Base-by-base conservation (phyloP, 1,140 invertebrate genomes). In the Anthonomus grandis region DNA sequence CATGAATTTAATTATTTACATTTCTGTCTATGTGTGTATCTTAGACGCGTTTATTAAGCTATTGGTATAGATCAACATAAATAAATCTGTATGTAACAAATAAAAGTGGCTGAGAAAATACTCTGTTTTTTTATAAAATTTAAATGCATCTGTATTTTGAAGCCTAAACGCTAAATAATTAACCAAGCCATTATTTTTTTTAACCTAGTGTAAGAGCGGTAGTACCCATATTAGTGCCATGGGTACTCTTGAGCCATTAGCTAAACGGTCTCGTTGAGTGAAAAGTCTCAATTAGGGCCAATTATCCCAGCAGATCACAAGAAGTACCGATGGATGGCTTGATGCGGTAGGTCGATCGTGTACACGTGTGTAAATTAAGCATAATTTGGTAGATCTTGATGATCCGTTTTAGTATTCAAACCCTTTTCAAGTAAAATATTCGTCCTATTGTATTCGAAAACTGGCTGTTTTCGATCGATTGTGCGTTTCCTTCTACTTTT, bases 1-100 rank as follows among this genome's bases (percentile, higher is more conserved):
- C 39, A 42, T 42, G 39, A 42, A 42, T n/a, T 42, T 42, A 42
- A 21, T 42, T 42, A 42, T 42, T 42, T 42, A 42, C 39, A 21
- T 42, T 42, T 42, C 27, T 19, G 39, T 42, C 39, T 21, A 42
- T 42, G 39, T 42, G 39, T 42, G 18, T 42, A 42, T 18, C n/a
- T 21, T 42, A 42, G 18, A n/a, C 18, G 5, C 17, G n/a, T 12
- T 42, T 22, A 42, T 42, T 42, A 21, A 21, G 19, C 18, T n/a
- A 42, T 42, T 42, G 39, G n/a, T 42, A 42, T 31, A 31, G n/a
- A 31, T 31, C 27, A 31, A 31, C 27, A 31, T 31, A 31, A 31
- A 31, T 31, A 31, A n/a, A n/a, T 8, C n/a, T n/a, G 27, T 31
- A 31, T n/a, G n/a, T n/a, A 31, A 31, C 6, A 31, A 31, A 8